A percentile compares a stretch with the other conserved stretches of the same genome.
These are phyloP conservation scores for Himantopus leucocephalus DNA, from an alignment of 2,113 vertebrate species.

Conservation along the genomic window DNA sequence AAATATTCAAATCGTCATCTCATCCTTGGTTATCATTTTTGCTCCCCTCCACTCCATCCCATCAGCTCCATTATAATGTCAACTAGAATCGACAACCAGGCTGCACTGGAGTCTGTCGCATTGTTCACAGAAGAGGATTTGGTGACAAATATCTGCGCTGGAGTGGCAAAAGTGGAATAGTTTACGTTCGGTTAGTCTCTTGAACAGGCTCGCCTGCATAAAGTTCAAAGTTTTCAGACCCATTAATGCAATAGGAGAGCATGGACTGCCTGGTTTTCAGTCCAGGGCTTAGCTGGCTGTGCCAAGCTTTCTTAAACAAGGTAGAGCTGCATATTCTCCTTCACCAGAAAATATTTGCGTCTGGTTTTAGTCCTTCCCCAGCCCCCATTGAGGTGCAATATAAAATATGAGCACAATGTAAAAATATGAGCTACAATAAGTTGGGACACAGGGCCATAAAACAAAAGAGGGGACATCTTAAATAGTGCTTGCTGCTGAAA, in stretches of 20 bases:
- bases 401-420: background rate
- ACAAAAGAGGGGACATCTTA: background rate
- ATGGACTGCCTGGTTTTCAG: background rate
- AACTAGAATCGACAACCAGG: background rate
- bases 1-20: background rate
- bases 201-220: background rate
- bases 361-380: background rate
- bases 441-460: background rate
- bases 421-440: background rate
- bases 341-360: background rate
- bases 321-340: background rate
- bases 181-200: background rate
- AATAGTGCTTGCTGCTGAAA: background rate
- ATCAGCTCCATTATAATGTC: background rate
- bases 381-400: background rate
- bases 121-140: background rate
- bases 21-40: background rate
- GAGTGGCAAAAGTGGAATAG: background rate
- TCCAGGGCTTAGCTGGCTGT: background rate
- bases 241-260: background rate
- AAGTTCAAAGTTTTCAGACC: background rate
- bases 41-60: background rate
- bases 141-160: background rate
- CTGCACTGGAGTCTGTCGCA: background rate
- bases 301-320: background rate